A percentile compares a stretch with the other conserved stretches of the same genome.
Conservation (phyloP, 2,797 vertebrate species). For the Brachyalestes nurse region DNA sequence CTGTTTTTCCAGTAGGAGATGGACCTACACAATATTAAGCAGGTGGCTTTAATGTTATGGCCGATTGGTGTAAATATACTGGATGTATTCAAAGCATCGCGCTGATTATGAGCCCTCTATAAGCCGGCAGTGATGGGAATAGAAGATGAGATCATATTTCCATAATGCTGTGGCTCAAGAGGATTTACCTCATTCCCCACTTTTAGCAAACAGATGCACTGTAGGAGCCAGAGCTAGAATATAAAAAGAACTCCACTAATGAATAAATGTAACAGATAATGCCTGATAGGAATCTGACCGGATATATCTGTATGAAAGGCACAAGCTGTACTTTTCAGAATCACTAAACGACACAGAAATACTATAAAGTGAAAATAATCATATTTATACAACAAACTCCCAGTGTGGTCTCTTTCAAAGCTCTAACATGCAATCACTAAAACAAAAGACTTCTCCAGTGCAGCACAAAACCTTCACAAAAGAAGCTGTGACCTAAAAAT, state of each 20-base stretch:
- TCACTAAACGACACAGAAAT: background rate
- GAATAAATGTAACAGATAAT: constrained; percentile 25
- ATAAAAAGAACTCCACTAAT: constrained; percentile 18
- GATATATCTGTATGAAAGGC: background rate
- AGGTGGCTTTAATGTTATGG: too few species aligned
- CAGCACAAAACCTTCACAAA: constrained; percentile 9
- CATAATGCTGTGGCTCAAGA: constrained; percentile 5
- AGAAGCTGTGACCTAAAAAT: constrained; percentile 51
- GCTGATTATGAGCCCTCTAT: constrained; percentile 9
- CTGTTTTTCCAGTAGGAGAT: too few species aligned
- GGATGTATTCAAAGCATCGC: background rate
- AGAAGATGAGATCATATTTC: constrained; percentile 15
- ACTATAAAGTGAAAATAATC: constrained; percentile 2
- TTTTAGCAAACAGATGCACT: constrained; percentile 12
- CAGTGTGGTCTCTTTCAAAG: constrained; percentile 33
- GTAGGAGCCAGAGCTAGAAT: constrained; percentile 3
- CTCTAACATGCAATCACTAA: constrained; percentile 29
- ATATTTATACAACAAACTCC: background rate
- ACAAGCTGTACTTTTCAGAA: background rate
- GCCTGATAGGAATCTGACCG: background rate
- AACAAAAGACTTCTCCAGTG: constrained; percentile 27
- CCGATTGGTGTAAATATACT: background rate
- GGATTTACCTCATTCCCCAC: constrained; percentile 11
- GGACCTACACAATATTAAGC: too few species aligned
- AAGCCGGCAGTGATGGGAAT: constrained; percentile 13